Conservation (phyloP, 2,888 invertebrate genomes). For the Spialia ferax region DNA sequence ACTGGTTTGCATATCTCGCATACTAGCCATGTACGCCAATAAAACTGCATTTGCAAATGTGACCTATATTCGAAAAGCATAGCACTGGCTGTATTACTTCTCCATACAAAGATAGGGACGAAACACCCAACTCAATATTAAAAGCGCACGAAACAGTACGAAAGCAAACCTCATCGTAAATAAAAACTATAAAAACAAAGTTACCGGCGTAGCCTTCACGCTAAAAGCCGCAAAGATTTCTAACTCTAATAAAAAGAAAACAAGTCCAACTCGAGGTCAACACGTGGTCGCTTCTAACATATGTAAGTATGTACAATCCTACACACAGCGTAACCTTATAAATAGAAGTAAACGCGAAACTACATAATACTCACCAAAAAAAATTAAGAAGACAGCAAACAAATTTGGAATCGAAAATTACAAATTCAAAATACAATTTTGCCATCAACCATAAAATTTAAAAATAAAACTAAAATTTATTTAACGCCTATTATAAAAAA, state of each 20-base stretch:
- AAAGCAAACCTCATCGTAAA: conserved; percentile 18
- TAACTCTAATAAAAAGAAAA: conserved; percentile 29
- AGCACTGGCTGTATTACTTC: conserved; percentile 1
- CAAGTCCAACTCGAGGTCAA: conserved; percentile 33
- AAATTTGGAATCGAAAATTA: conserved; percentile 24
- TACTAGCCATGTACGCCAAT: conserved; percentile 2
- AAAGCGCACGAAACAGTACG: conserved; percentile 10
- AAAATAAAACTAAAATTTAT: no score
- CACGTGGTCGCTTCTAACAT: conserved; percentile 33
- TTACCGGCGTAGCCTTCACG: conserved; percentile 10
- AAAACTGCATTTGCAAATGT: conserved; percentile 24
- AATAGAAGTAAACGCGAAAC: not conserved
- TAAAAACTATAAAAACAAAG: conserved; percentile 15
- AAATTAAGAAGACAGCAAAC: not conserved
- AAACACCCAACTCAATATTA: not conserved
- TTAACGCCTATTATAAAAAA: not conserved
- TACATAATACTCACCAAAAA: conserved; percentile 15
- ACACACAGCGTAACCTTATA: conserved; percentile 11
- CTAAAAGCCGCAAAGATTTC: conserved; percentile 31
- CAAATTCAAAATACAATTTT: no score
- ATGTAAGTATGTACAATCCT: no score
- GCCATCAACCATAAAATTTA: no score
- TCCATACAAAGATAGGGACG: not conserved
- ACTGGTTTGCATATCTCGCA: not conserved
- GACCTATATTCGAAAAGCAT: conserved; percentile 25